Percentiles rank a stretch among this genome's conserved stretches.
These are phyloP conservation scores for Zootoca vivipara DNA, from an alignment of 2,113 vertebrate genomes.

Conservation along the genomic window DNA sequence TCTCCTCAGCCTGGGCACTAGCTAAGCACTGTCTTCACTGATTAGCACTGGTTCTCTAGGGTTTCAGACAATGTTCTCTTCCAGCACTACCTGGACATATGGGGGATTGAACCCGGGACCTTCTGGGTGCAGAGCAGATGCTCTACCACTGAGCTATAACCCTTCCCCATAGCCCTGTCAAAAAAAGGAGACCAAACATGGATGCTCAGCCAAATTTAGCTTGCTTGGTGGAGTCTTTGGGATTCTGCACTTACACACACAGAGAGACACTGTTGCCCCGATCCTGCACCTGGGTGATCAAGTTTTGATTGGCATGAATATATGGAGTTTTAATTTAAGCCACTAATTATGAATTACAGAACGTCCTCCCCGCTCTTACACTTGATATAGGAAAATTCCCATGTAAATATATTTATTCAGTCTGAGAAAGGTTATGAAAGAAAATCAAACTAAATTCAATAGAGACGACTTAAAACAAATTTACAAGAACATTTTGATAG, in stretches of 20 bases:
- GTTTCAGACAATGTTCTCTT: too few species aligned
- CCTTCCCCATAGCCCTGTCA: too few species aligned
- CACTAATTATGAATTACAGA: constrained; percentile 2
- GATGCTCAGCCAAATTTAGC: neutral
- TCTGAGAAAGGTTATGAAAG: neutral
- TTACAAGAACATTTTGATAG: constrained; percentile 25
- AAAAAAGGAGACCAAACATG: neutral
- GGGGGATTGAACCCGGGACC: too few species aligned
- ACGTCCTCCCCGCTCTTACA: neutral
- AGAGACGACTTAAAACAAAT: constrained; percentile 17
- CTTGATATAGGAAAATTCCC: constrained; percentile 5
- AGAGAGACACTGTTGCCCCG: neutral
- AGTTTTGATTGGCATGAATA: constrained; percentile 9
- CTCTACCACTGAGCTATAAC: too few species aligned
- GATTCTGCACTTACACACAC: neutral
- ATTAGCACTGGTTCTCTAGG: too few species aligned
- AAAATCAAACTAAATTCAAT: constrained; percentile 12
- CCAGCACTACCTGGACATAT: too few species aligned
- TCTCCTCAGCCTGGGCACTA: too few species aligned
- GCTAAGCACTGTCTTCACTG: too few species aligned
- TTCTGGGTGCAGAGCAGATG: too few species aligned
- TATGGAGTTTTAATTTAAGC: neutral
- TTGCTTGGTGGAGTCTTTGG: neutral
- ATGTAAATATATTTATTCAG: constrained; percentile 20
- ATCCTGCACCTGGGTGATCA: neutral